Conservation (phyloP, 2,888 invertebrate species). For the Drosophila kanekoi region DNA sequence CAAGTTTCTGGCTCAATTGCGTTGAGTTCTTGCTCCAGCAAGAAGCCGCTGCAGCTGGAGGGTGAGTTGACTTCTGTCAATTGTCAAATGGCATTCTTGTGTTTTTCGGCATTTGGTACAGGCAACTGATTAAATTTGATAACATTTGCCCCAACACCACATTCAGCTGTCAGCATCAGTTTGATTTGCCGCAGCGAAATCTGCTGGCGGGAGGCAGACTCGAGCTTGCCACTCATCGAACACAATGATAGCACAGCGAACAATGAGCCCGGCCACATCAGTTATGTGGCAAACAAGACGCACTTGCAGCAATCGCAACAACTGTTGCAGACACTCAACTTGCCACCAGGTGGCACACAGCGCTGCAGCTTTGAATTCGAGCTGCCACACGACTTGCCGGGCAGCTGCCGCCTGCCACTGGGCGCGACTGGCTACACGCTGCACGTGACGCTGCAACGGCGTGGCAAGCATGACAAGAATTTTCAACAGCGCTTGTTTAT, state of each 20-base stretch:
- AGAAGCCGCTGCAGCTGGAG: slow-evolving; percentile 54
- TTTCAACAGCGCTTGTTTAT: slow-evolving; percentile 61
- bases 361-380: slow-evolving; percentile 50
- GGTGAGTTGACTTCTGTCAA: slow-evolving; percentile 47
- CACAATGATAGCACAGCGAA: slow-evolving; percentile 65
- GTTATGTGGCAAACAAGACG: slow-evolving; percentile 36
- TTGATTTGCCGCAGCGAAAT: slow-evolving; percentile 54
- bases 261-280: slow-evolving; percentile 22
- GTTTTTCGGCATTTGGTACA: neutral
- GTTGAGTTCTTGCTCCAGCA: slow-evolving; percentile 45
- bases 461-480: slow-evolving; percentile 52
- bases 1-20: slow-evolving; percentile 59
- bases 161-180: slow-evolving; percentile 56
- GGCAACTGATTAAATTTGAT: slow-evolving; percentile 53
- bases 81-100: neutral
- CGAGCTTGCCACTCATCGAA: slow-evolving; percentile 43
- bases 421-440: slow-evolving; percentile 62
- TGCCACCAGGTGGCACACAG: slow-evolving; percentile 30
- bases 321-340: slow-evolving; percentile 16
- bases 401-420: slow-evolving; percentile 51
- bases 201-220: slow-evolving; percentile 56
- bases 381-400: slow-evolving; percentile 56
- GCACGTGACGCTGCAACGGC: slow-evolving; percentile 50
- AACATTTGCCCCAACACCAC: neutral
- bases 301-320: slow-evolving; percentile 45